Conservation (phyloP, 2,888 invertebrate genomes). For the Stomorhina lunata region DNA sequence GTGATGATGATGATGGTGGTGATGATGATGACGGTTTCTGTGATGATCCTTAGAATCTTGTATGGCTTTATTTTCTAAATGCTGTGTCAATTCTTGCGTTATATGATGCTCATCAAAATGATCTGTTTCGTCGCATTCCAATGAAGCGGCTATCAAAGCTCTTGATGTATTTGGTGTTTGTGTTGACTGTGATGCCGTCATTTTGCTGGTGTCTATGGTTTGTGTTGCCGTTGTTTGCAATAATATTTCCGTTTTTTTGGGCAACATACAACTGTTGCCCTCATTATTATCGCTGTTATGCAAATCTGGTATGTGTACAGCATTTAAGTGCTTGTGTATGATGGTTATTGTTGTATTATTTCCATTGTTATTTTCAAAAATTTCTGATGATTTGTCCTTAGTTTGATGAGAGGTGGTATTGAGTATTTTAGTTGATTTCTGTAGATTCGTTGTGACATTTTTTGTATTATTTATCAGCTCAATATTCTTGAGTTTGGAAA, state of each 20-base stretch:
- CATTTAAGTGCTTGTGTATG: conserved; percentile 54
- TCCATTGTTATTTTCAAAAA: conserved; percentile 34
- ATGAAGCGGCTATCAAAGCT: conserved; percentile 63
- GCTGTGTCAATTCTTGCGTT: conserved; percentile 61
- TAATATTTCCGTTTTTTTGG: conserved; percentile 51
- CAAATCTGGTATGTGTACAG: conserved; percentile 54
- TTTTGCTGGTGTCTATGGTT: conserved; percentile 65
- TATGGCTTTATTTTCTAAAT: conserved; percentile 64
- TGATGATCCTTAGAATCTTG: conserved; percentile 52
- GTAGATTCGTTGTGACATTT: conserved; percentile 76
- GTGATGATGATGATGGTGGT: conserved; percentile 66
- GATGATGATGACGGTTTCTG: conserved; percentile 41
- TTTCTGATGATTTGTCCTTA: conserved; percentile 26
- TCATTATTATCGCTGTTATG: conserved; percentile 1
- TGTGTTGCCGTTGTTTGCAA: conserved; percentile 67
- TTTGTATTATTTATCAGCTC: conserved; percentile 79
- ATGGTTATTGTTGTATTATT: conserved; percentile 17
- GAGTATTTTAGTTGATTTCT: conserved; percentile 73
- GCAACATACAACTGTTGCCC: conserved; percentile 1
- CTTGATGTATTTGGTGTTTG: conserved; percentile 34
- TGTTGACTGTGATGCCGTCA: conserved; percentile 65
- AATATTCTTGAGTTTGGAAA: conserved; percentile 82
- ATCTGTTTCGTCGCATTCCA: conserved; percentile 46
- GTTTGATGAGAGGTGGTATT: conserved; percentile 47
- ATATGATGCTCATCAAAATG: conserved; percentile 60